Base-by-base conservation (phyloP, 2,797 vertebrate species). In the Lepus townsendii region DNA sequence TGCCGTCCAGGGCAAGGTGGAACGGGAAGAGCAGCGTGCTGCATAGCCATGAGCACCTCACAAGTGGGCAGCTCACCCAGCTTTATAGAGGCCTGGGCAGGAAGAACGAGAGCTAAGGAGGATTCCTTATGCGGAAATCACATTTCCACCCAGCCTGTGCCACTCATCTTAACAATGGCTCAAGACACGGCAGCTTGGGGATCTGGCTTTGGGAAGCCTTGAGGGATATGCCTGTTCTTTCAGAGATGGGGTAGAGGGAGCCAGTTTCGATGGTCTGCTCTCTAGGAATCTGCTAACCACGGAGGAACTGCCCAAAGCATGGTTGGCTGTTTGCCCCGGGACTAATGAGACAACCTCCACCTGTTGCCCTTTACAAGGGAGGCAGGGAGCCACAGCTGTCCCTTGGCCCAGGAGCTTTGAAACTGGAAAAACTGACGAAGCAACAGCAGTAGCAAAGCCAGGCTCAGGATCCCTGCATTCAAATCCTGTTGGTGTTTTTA, bases 291-390 rank as follows among this genome's bases (percentile, higher is more conserved):
- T 95, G 26, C 24, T 69, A 30, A 42, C 57, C 69, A 6, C 80
- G 12, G 13, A 60, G 50, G 54, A 35, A 72, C 57, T 10, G 30
- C 83, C 80, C 68, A 72, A 77, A 91, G 62, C 35, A 7, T 52
- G 38, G 88, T 32, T 78, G 94, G 90, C 79, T 5, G 4, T 87
- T 95, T 80, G 75, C 91, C 94, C 57, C 9, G 47, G 77, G 42
- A 83, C 66, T 86, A 72, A 79, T 27, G 82, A 95, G 72, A 85
- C 92, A 84, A 88, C 32, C 27, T 91, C 65, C 13, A 72, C 69
- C 77, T 82, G 32, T 68, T 72, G 24, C 5, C 17, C 50, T 96
- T 95, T 93, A 78, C 3, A 76, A 72, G 92, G 0, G 78, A 30
- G 52, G 80, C 78, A 73, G 84, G 50, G 72, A 78, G 66, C 62